phyloP scores from a whole-genome alignment of 1,140 invertebrate genomes.

The Ceratosolen solmsi region DNA sequence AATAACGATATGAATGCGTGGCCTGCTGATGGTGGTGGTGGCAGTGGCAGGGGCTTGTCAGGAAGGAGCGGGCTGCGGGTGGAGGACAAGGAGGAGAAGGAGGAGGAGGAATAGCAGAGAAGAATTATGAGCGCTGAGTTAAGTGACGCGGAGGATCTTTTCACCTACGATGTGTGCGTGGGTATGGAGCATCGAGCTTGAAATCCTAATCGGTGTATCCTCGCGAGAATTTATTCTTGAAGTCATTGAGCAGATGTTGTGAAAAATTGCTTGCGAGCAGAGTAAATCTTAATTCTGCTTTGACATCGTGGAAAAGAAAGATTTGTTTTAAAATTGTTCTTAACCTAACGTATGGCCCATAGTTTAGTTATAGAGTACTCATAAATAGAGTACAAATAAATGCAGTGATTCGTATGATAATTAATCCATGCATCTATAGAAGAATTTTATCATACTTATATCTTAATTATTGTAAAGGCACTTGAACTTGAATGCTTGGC shows the following conservation, averaged over 20 bases:
- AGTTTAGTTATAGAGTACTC: too few relatives aligned
- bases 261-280: neutral
- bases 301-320: neutral
- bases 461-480: too few relatives aligned
- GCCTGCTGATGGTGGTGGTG: neutral
- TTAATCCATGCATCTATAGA: too few relatives aligned
- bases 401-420: too few relatives aligned
- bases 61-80: too few relatives aligned
- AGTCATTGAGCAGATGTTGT: neutral
- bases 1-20: constrained; percentile 32
- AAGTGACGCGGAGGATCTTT: constrained; percentile 25
- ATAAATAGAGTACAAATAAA: too few relatives aligned
- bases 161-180: constrained; percentile 10
- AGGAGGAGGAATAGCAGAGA: neutral
- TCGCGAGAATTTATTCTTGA: neutral
- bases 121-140: neutral
- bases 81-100: too few relatives aligned
- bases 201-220: constrained; percentile 31
- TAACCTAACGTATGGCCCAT: neutral
- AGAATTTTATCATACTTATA: too few relatives aligned
- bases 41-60: too few relatives aligned
- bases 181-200: neutral
- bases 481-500: too few relatives aligned
- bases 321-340: neutral
- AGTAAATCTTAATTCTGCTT: neutral